Evolutionary conservation across 2,888 invertebrate genomes (phyloP).

Genomic region (Rotaria macrura): DNA sequence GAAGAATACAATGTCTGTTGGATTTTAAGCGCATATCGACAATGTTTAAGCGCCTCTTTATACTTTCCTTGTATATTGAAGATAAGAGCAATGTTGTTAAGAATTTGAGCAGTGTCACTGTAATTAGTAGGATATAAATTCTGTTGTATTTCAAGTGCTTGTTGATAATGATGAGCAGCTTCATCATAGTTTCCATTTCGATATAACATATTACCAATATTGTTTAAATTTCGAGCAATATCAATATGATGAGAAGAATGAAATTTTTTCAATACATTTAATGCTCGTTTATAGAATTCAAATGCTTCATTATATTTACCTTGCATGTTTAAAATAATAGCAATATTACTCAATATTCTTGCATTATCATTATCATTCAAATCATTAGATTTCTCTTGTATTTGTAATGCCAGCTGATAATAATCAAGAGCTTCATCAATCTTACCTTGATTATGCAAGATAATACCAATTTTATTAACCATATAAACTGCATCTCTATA

Average conservation of each 20-base stretch:
- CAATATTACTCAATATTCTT: not conserved
- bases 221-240: not conserved
- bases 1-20: not conserved
- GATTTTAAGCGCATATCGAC: not conserved
- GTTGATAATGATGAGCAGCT: too few species aligned
- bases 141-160: too few species aligned
- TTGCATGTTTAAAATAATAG: not conserved
- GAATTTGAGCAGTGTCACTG: not conserved
- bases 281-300: not conserved
- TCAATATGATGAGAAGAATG: not conserved
- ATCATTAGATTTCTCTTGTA: not conserved
- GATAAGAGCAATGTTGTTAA: not conserved
- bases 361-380: not conserved
- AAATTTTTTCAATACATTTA: not conserved
- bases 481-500: too few species aligned
- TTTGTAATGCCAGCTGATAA: too few species aligned
- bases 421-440: too few species aligned
- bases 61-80: not conserved
- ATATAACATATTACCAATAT: too few species aligned
- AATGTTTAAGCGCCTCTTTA: not conserved
- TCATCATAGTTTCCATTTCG: too few species aligned
- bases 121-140: not conserved
- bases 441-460: too few species aligned
- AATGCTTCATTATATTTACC: not conserved
- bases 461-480: too few species aligned